Evolutionary conservation across 2,888 invertebrate species (phyloP).

Genomic region (Pollenia griseotomentosa): DNA sequence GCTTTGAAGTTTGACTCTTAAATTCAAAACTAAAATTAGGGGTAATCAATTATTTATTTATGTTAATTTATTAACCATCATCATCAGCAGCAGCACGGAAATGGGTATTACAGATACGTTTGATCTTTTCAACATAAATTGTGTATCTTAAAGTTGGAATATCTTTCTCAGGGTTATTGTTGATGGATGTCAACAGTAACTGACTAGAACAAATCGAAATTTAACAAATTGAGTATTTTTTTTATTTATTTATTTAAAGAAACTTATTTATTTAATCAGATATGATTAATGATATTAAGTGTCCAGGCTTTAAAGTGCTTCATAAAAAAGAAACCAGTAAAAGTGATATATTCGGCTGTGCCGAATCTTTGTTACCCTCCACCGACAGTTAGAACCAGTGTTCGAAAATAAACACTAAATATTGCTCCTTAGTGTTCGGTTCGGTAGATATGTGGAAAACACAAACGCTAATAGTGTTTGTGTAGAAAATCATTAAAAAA

Average conservation of each 20-base stretch:
- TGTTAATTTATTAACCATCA: constrained; percentile 27
- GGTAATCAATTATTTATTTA: background rate
- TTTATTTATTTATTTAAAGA: constrained; percentile 26
- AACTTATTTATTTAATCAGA: constrained; percentile 21
- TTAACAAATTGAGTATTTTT: constrained; percentile 7
- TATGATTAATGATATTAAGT: constrained; percentile 45
- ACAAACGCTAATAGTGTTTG: too few relatives aligned
- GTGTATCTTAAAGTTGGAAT: background rate
- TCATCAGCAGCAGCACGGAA: background rate
- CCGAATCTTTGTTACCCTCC: too few relatives aligned
- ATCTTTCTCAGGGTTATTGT: constrained; percentile 41
- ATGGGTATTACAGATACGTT: background rate
- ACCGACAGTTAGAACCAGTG: too few relatives aligned
- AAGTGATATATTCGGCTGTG: background rate
- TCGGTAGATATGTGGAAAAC: too few relatives aligned
- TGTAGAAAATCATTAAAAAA: too few relatives aligned
- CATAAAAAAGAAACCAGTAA: background rate
- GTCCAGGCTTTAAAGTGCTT: constrained; percentile 62
- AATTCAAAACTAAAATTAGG: background rate
- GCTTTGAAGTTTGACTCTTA: constrained; percentile 12
- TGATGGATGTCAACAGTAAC: constrained; percentile 26
- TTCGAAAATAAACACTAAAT: too few relatives aligned
- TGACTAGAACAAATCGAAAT: constrained; percentile 23
- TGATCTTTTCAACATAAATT: background rate
- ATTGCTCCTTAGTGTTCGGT: too few relatives aligned